Base-by-base conservation (phyloP, 53 echinoderm and acorn worm species). In the Zoroaster sp. region DNA sequence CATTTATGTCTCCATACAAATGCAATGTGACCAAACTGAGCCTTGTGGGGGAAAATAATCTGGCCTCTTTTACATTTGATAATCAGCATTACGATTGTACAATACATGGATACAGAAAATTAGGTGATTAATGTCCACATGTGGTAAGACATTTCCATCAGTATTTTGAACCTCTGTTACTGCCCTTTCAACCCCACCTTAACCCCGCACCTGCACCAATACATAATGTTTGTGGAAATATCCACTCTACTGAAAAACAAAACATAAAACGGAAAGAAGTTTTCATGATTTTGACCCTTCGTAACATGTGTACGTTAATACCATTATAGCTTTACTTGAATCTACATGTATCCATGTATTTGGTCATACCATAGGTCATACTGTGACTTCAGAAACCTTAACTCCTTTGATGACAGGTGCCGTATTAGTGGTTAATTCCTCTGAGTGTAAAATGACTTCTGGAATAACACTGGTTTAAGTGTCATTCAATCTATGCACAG, bases 401-500 rank as follows among this genome's bases (percentile, higher is more conserved):
- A 67, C 82, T 17, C 38, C 1, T 43, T 41, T 53, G 21, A 30
- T 82, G 67, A 82, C 82, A 82, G 82, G 82, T 82, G 82, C 32
- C 6, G 43, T 39, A 40, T 68, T 82, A 68, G 43, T 37, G 36
- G 37, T 43, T n/a, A 80, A 37, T 65, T 38, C 80, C 38, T 35
- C 5, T 32, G 23, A 82, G 82, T 82, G 82, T 66, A 82, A 82
- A 82, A 68, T 67, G 68, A 82, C 41, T 82, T 82, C 45, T 67
- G 68, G 35, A 82, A 41, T 82, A 82, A 66, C 66, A 65, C 37
- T 41, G 10, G 68, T 17, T 31, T 17, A 47, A 82, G 44, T 82
- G 82, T 67, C 82, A 82, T 43, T 82, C 68, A 82, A 82, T 68
- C 45, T 25, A 4, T 1, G 28, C 41, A 66, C 82, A 82, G 82